Evolutionary conservation across 2,113 vertebrate genomes (phyloP).

Genomic region (Tor tambroides): DNA sequence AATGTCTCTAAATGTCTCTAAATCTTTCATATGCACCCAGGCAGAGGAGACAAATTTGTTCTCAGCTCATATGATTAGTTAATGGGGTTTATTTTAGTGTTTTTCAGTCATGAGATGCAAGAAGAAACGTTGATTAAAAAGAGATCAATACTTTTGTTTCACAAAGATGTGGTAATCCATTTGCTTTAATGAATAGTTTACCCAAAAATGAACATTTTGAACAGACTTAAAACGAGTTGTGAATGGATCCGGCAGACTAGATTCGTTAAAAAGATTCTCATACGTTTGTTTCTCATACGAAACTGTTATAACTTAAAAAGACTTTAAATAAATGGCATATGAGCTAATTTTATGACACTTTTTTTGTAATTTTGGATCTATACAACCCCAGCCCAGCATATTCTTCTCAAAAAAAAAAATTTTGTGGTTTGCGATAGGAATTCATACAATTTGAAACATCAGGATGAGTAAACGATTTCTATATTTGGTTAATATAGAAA

Average conservation of each 20-base stretch:
- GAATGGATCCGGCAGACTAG: background rate
- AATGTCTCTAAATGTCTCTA: background rate
- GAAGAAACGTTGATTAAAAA: background rate
- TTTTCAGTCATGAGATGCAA: background rate
- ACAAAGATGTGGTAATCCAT: background rate
- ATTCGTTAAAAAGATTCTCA: background rate
- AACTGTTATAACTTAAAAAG: background rate
- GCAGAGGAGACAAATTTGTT: background rate
- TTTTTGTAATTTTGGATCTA: background rate
- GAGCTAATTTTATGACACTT: background rate
- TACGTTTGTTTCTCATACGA: background rate
- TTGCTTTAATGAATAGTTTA: background rate
- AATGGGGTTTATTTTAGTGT: conserved; percentile 11
- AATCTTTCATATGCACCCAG: conserved; percentile 30
- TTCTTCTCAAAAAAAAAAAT: background rate
- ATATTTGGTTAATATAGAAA: background rate
- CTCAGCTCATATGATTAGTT: background rate
- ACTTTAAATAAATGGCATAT: background rate
- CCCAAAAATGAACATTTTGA: background rate
- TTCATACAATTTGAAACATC: background rate
- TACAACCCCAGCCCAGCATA: background rate
- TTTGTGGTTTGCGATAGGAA: background rate
- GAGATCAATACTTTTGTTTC: background rate
- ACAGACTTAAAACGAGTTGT: background rate
- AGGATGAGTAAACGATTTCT: background rate